A percentile compares a stretch with the other conserved stretches of the same genome.
Conservation (phyloP, 1,140 invertebrate genomes). For the Drepana arcuata region DNA sequence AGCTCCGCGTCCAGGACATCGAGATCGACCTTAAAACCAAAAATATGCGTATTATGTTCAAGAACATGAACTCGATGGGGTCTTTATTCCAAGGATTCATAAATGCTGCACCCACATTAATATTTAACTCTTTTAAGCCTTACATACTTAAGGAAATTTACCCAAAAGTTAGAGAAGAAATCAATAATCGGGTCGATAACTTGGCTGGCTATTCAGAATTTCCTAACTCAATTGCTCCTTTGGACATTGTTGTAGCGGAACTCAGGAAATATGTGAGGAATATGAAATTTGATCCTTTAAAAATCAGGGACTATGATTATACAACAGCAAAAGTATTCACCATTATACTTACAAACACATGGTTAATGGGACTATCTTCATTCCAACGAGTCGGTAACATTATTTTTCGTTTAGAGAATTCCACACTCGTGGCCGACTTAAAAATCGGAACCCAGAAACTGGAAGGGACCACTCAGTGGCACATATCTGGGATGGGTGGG, state of each 20-base stretch:
- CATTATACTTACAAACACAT: conserved; percentile 79
- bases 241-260: conserved; percentile 85
- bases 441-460: conserved; percentile 86
- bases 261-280: conserved; percentile 79
- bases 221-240: conserved; percentile 87
- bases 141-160: conserved; percentile 85
- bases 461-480: conserved; percentile 83
- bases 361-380: conserved; percentile 83
- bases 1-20: conserved; percentile 82
- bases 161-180: conserved; percentile 76
- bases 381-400: conserved; percentile 88
- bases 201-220: conserved; percentile 79
- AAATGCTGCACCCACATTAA: conserved; percentile 83
- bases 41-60: conserved; percentile 85
- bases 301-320: conserved; percentile 79
- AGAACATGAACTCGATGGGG: conserved; percentile 83
- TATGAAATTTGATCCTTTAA: conserved; percentile 82
- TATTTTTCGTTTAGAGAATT: conserved; percentile 79
- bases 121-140: conserved; percentile 89
- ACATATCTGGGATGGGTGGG: conserved; percentile 77
- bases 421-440: conserved; percentile 76
- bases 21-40: conserved; percentile 84
- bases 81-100: conserved; percentile 83
- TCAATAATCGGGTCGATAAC: conserved; percentile 77
- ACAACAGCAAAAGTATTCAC: conserved; percentile 79